A percentile compares a stretch with the other conserved stretches of the same genome.
These are phyloP conservation scores for Pteronotus mesoamericanus DNA, from an alignment of 2,797 vertebrate species.

Conservation along the genomic window DNA sequence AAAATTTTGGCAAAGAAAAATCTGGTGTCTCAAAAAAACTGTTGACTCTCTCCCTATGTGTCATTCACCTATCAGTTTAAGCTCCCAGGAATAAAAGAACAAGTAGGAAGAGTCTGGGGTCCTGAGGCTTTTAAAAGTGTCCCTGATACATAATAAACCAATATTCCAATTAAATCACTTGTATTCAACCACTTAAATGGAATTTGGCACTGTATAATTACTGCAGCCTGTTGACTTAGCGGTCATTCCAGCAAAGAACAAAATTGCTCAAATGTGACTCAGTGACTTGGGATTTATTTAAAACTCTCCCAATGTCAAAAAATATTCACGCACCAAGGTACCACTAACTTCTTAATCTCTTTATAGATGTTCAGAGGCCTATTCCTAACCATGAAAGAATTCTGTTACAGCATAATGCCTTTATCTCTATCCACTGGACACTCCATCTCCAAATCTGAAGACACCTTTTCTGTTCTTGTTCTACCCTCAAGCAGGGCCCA, in stretches of 20 bases:
- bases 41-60: background rate
- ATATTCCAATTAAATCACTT: slow-evolving; percentile 54
- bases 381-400: background rate
- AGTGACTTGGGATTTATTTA: slow-evolving; percentile 51
- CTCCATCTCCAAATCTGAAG: background rate
- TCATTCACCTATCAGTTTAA: background rate
- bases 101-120: background rate
- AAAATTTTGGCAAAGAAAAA: slow-evolving; percentile 27
- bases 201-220: slow-evolving; percentile 52
- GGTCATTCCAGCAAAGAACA: slow-evolving; percentile 53
- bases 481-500: background rate
- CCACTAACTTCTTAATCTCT: background rate
- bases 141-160: slow-evolving; percentile 39
- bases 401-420: background rate
- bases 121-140: slow-evolving; percentile 17
- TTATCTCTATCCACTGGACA: background rate
- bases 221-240: slow-evolving; percentile 40
- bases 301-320: slow-evolving; percentile 45
- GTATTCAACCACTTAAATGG: slow-evolving; percentile 46
- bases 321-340: background rate
- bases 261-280: slow-evolving; percentile 59
- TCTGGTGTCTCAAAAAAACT: background rate
- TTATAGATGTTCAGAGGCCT: background rate
- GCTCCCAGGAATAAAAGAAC: background rate
- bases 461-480: background rate